These are phyloP conservation scores for Zaprionus lachaisei DNA, from an alignment of 1,140 invertebrate genomes.

Conservation along the genomic window DNA sequence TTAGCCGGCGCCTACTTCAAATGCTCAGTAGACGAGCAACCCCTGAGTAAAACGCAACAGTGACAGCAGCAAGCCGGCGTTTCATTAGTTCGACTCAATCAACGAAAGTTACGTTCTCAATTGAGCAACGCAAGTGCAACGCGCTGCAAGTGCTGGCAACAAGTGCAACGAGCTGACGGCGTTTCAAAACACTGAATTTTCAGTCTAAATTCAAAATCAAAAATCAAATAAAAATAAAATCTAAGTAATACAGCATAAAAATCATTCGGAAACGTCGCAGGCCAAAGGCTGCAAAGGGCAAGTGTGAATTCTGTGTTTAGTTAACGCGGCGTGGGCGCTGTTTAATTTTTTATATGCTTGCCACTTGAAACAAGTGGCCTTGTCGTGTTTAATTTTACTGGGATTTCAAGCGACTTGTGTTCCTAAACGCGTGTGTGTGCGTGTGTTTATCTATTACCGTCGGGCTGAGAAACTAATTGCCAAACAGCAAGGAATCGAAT, in stretches of 20 bases:
- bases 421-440: not conserved
- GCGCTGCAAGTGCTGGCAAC: conserved; percentile 27
- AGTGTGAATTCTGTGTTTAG: conserved; percentile 20
- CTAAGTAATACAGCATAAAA: not conserved
- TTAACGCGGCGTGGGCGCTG: conserved; percentile 42
- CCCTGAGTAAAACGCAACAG: conserved; percentile 74
- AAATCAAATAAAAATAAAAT: conserved; percentile 11
- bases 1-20: conserved; percentile 74
- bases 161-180: conserved; percentile 32
- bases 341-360: conserved; percentile 43
- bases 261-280: conserved; percentile 43
- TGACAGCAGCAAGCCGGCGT: conserved; percentile 42
- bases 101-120: conserved; percentile 19
- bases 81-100: conserved; percentile 21
- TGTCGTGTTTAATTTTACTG: conserved; percentile 40
- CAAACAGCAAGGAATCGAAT: conserved; percentile 46
- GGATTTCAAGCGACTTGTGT: conserved; percentile 50
- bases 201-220: not conserved
- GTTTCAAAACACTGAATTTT: not conserved
- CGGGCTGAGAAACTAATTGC: conserved; percentile 13
- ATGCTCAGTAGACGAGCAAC: conserved; percentile 80
- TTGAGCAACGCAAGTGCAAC: conserved; percentile 16
- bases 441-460: not conserved
- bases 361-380: conserved; percentile 34
- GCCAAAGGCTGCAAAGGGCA: conserved; percentile 24